Percentiles rank a stretch among this genome's conserved stretches.
These are phyloP conservation scores for Athene noctua DNA, from an alignment of 2,113 vertebrate genomes.

Conservation along the genomic window DNA sequence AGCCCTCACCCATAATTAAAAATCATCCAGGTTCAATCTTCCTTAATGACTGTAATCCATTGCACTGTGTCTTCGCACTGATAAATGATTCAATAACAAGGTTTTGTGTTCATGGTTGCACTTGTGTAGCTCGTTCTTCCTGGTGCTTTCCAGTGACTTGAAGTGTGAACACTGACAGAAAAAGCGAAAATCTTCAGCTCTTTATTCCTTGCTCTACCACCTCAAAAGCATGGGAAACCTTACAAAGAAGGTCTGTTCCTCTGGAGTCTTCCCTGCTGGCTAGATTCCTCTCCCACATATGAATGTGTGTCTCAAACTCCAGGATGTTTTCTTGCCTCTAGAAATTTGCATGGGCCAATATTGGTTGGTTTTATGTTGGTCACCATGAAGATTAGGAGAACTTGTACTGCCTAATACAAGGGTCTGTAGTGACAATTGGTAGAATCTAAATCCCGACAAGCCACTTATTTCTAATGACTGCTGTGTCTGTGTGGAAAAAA, in stretches of 20 bases:
- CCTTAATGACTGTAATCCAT: not conserved
- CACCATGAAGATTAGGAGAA: not conserved
- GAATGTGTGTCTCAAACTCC: not conserved
- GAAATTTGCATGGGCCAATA: not conserved
- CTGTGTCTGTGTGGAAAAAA: not conserved
- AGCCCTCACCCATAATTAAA: not conserved
- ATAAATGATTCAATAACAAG: not conserved
- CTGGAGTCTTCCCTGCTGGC: not conserved
- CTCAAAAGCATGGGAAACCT: not conserved
- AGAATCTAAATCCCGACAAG: not conserved
- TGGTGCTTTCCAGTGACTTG: not conserved
- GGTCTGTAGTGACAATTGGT: not conserved
- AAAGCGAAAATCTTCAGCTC: not conserved
- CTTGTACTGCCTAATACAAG: not conserved
- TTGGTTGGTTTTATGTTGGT: not conserved
- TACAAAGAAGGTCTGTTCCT: not conserved
- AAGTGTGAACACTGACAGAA: not conserved
- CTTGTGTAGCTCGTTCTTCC: not conserved
- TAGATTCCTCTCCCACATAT: not conserved
- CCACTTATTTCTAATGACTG: not conserved
- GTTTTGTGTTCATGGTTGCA: not conserved
- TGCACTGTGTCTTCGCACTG: accelerated
- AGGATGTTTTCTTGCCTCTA: not conserved
- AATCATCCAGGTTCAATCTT: not conserved
- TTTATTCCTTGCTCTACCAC: not conserved